phyloP scores from a whole-genome alignment of 2,113 vertebrate species.

The Tachysurus fulvidraco region DNA sequence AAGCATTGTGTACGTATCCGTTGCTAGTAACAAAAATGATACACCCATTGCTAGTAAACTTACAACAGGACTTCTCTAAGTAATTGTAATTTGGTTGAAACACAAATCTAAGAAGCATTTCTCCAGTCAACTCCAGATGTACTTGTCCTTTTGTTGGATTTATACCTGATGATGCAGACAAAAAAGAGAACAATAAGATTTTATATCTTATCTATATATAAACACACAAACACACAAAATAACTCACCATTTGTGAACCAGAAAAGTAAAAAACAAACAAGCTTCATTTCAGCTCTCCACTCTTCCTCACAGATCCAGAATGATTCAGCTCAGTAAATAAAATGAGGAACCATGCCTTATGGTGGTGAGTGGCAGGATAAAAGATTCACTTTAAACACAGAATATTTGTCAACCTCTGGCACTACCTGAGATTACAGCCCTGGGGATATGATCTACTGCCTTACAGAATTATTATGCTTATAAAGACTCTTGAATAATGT shows the following conservation, averaged over 20 bases:
- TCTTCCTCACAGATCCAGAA: neutral
- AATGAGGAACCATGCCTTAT: conserved; percentile 35
- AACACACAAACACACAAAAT: neutral
- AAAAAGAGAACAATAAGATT: neutral
- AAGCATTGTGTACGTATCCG: conserved; percentile 50
- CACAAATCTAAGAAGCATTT: conserved; percentile 59
- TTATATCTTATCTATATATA: neutral
- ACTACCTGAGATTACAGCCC: neutral
- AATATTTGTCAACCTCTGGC: neutral
- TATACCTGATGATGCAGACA: conserved; percentile 58
- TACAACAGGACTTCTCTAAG: conserved; percentile 67
- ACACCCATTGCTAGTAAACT: conserved; percentile 54
- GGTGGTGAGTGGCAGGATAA: neutral
- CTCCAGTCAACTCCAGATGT: conserved; percentile 41
- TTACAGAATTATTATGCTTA: neutral
- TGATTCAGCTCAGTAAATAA: neutral
- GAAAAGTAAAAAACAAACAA: conserved; percentile 38
- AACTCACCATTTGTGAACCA: conserved; percentile 41
- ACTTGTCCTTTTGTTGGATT: conserved; percentile 56
- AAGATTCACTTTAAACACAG: neutral
- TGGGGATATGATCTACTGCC: neutral
- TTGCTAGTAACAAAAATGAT: conserved; percentile 58
- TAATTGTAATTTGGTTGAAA: conserved; percentile 60
- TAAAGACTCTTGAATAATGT: neutral
- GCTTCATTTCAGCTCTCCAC: conserved; percentile 24